Conservation (phyloP, 2,888 invertebrate species). For the Gymnoscelis rufifasciata region DNA sequence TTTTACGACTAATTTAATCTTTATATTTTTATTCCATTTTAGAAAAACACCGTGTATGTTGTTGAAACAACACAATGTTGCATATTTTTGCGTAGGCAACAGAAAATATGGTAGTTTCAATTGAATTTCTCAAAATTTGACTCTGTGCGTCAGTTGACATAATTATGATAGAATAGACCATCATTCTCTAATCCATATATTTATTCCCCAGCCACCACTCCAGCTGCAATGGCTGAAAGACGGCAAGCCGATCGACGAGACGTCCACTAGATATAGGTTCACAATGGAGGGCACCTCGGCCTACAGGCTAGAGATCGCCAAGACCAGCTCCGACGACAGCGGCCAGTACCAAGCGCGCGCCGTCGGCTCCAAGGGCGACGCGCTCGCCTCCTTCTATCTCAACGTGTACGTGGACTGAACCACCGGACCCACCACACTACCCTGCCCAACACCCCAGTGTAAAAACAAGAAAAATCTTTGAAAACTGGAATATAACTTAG, state of each 20-base stretch:
- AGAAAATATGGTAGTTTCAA: too few relatives aligned
- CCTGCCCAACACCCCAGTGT: conserved; percentile 47
- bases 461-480: conserved; percentile 35
- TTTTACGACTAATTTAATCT: too few relatives aligned
- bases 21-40: too few relatives aligned
- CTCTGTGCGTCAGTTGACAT: too few relatives aligned
- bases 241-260: conserved; percentile 92
- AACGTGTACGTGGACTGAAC: conserved; percentile 81
- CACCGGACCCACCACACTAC: conserved; percentile 43
- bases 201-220: conserved; percentile 72
- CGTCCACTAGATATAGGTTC: conserved; percentile 86
- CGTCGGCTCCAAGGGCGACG: conserved; percentile 91
- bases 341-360: conserved; percentile 94
- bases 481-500: conserved; percentile 34
- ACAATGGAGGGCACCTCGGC: conserved; percentile 89
- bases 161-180: too few relatives aligned
- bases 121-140: too few relatives aligned
- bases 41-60: too few relatives aligned
- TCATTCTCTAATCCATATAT: not conserved
- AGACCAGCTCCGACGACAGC: conserved; percentile 86
- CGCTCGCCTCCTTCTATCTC: conserved; percentile 90
- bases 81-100: too few relatives aligned
- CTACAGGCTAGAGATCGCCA: conserved; percentile 87
- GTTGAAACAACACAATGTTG: too few relatives aligned
- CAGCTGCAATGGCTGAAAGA: conserved; percentile 93